Evolutionary conservation across 2,888 invertebrate species (phyloP).

Genomic region (Latrodectus elegans): DNA sequence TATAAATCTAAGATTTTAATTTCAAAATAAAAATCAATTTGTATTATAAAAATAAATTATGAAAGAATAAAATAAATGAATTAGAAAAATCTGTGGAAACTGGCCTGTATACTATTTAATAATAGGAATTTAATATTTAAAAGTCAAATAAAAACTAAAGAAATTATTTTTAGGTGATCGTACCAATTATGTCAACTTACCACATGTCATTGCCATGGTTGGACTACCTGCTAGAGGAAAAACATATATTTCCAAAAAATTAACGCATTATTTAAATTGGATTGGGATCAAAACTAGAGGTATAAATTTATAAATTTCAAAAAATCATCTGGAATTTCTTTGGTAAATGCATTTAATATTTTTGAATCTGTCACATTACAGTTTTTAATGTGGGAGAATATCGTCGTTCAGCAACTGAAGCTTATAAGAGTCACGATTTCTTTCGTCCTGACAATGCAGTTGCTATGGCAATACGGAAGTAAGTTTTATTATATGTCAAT

Average conservation of each 20-base stretch:
- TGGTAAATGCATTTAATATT: neutral
- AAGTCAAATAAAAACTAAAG: too few relatives aligned
- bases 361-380: slow-evolving; percentile 74
- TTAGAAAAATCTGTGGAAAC: too few relatives aligned
- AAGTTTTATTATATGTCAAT: slow-evolving; percentile 52
- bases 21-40: too few relatives aligned
- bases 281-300: slow-evolving; percentile 97
- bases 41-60: too few relatives aligned
- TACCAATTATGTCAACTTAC: slow-evolving; percentile 74
- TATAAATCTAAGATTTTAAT: too few relatives aligned
- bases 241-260: slow-evolving; percentile 98
- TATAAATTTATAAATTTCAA: slow-evolving; percentile 72
- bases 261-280: slow-evolving; percentile 98
- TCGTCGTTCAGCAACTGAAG: slow-evolving; percentile 93
- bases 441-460: slow-evolving; percentile 95
- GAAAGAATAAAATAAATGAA: too few relatives aligned
- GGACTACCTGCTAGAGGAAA: slow-evolving; percentile 98
- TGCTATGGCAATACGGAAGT: slow-evolving; percentile 93
- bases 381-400: slow-evolving; percentile 99
- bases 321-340: neutral
- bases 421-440: slow-evolving; percentile 96
- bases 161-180: slow-evolving; percentile 60
- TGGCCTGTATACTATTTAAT: too few relatives aligned
- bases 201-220: slow-evolving; percentile 99
- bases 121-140: too few relatives aligned